Conservation (phyloP, 2,888 invertebrate species). For the Pterobdella sp. region DNA sequence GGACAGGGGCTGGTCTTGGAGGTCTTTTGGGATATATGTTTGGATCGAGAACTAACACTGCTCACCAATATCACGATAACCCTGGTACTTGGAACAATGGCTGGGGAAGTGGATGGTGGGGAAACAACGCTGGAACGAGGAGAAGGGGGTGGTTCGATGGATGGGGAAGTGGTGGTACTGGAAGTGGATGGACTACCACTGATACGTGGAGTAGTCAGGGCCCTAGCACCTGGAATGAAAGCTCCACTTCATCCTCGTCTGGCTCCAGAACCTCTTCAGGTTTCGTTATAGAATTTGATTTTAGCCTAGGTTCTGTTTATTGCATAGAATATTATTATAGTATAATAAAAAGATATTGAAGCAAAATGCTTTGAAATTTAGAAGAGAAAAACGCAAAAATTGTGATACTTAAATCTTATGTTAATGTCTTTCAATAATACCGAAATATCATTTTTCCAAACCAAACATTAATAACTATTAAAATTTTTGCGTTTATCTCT, state of each 20-base stretch:
- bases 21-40: slow-evolving; percentile 39
- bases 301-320: too few relatives aligned
- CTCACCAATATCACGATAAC: background rate
- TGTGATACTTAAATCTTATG: too few relatives aligned
- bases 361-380: too few relatives aligned
- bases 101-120: background rate
- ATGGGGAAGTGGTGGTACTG: slow-evolving; percentile 6
- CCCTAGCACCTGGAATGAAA: slow-evolving; percentile 4
- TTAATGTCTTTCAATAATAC: too few relatives aligned
- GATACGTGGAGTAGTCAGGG: background rate
- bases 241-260: background rate
- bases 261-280: slow-evolving; percentile 13
- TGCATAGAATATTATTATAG: too few relatives aligned
- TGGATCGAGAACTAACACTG: slow-evolving; percentile 32
- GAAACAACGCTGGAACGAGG: background rate
- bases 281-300: too few relatives aligned
- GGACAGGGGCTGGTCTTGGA: slow-evolving; percentile 39
- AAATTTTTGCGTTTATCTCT: too few relatives aligned
- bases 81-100: background rate
- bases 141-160: slow-evolving; percentile 11
- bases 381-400: too few relatives aligned
- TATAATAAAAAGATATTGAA: too few relatives aligned
- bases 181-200: slow-evolving; percentile 3
- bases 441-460: too few relatives aligned
- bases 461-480: too few relatives aligned